Evolutionary conservation across 2,888 invertebrate genomes (phyloP).

Genomic region (Stenolophus ochropezus): DNA sequence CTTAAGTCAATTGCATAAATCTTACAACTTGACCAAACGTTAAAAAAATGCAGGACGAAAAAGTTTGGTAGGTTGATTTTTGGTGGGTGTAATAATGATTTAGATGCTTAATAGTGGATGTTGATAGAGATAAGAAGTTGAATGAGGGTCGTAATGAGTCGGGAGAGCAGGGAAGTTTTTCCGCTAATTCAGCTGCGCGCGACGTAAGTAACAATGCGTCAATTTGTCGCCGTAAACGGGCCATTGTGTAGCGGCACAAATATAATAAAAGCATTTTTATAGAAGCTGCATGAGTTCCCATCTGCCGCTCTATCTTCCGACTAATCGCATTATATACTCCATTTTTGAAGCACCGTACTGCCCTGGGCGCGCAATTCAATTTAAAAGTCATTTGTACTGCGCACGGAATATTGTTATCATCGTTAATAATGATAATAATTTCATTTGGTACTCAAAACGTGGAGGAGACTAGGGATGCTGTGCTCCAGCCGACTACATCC

Average conservation of each 20-base stretch:
- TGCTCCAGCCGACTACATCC: neutral
- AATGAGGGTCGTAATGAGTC: no score
- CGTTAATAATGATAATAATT: conserved; percentile 74
- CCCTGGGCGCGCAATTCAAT: conserved; percentile 77
- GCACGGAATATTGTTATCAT: conserved; percentile 73
- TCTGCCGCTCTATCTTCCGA: conserved; percentile 73
- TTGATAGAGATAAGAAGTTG: no score
- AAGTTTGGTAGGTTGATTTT: no score
- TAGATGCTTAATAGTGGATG: no score
- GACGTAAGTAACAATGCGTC: conserved; percentile 69
- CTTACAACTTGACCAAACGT: no score
- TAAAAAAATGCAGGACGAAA: no score
- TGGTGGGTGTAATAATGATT: no score
- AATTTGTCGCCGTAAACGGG: conserved; percentile 69
- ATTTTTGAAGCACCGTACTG: conserved; percentile 75
- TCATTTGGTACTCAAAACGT: conserved; percentile 71
- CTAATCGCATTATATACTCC: conserved; percentile 81
- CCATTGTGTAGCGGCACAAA: conserved; percentile 71
- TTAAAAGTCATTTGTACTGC: conserved; percentile 81
- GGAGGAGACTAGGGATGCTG: conserved; percentile 25
- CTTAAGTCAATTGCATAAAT: no score
- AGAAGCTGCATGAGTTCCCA: conserved; percentile 69
- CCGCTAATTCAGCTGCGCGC: neutral
- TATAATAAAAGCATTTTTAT: conserved; percentile 71
- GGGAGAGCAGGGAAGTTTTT: neutral